Evolutionary conservation across 2,888 invertebrate genomes (phyloP).

Genomic region (Oxycera nigricornis): DNA sequence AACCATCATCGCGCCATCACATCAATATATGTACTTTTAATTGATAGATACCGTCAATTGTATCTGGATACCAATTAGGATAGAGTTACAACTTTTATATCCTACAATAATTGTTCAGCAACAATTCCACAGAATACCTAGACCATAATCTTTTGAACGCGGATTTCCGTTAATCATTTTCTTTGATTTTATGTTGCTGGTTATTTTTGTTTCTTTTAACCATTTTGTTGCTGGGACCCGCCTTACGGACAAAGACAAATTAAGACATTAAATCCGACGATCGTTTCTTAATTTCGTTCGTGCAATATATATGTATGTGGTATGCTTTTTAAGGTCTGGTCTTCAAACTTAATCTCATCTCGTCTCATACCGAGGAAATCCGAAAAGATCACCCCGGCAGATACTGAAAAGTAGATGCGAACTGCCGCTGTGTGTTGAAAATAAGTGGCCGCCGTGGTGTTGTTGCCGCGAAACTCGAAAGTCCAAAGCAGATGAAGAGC

Average conservation of each 20-base stretch:
- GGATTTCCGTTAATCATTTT: background rate
- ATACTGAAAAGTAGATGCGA: background rate
- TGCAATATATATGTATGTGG: background rate
- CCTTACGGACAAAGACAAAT: background rate
- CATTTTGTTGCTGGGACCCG: background rate
- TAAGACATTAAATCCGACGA: constrained; percentile 2
- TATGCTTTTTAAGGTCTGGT: background rate
- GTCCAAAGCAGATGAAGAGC: too few species aligned
- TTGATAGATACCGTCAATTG: background rate
- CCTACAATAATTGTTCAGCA: background rate
- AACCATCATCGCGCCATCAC: too few species aligned
- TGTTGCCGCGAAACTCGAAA: too few species aligned
- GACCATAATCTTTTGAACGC: too few species aligned
- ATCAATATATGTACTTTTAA: too few species aligned
- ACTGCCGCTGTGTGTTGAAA: background rate
- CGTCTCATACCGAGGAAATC: background rate
- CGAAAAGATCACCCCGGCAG: background rate
- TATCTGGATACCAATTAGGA: background rate
- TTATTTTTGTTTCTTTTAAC: background rate
- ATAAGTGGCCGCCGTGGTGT: background rate
- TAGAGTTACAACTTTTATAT: constrained; percentile 2
- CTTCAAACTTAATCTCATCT: background rate
- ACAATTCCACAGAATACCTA: background rate
- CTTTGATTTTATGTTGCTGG: background rate
- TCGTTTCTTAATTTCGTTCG: background rate